Conservation (phyloP, 2,113 vertebrate genomes). For the Laticauda laticaudata region DNA sequence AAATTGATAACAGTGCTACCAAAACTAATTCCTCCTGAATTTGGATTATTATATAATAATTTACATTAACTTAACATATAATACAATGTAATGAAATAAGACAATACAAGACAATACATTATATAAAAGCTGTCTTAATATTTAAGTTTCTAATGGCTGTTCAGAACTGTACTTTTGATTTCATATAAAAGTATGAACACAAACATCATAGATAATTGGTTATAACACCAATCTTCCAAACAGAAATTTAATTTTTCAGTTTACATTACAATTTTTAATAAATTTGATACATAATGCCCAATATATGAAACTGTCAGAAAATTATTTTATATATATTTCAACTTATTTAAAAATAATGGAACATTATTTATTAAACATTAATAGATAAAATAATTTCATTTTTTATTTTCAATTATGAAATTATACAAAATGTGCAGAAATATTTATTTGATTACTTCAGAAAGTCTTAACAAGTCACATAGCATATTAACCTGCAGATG, state of each 20-base stretch:
- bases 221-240: not conserved
- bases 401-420: not conserved
- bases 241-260: not conserved
- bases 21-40: not conserved
- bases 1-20: not conserved
- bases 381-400: not conserved
- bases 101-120: not conserved
- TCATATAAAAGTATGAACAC: not conserved
- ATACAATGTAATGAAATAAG: not conserved
- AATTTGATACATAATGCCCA: not conserved
- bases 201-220: not conserved
- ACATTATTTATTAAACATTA: not conserved
- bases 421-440: slow-evolving; percentile 13
- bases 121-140: not conserved
- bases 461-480: not conserved
- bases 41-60: not conserved
- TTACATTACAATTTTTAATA: not conserved
- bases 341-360: not conserved
- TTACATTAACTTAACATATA: not conserved
- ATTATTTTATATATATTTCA: not conserved
- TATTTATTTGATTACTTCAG: accelerated
- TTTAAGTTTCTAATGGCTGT: not conserved
- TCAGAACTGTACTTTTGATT: not conserved
- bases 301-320: not conserved
- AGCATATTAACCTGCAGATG: slow-evolving; percentile 63